Percentiles rank a stretch among this genome's conserved stretches.
These are phyloP conservation scores for Corydoras sp. DNA, from an alignment of 2,113 vertebrate genomes.

Conservation along the genomic window DNA sequence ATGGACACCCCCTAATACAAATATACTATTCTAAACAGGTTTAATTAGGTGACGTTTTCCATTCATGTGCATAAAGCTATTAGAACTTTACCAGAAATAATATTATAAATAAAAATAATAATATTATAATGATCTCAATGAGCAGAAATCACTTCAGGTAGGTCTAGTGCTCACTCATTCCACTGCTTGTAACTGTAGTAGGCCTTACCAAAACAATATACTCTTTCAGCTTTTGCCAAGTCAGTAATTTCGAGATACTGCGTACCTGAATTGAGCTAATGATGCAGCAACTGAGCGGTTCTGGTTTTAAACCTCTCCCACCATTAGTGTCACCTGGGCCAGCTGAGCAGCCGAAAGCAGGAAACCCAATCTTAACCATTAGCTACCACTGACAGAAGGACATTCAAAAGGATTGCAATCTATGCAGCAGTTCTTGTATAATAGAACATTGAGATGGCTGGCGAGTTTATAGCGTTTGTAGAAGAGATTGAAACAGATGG, in stretches of 20 bases:
- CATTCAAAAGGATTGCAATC: slow-evolving; percentile 37
- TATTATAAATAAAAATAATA: not conserved
- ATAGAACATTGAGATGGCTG: slow-evolving; percentile 5
- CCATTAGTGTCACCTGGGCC: slow-evolving; percentile 45
- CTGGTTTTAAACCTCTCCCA: slow-evolving; percentile 41
- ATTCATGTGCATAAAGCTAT: slow-evolving; percentile 8
- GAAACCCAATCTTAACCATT: slow-evolving; percentile 45
- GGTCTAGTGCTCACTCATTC: slow-evolving; percentile 22
- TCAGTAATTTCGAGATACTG: slow-evolving; percentile 47
- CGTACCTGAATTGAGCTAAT: slow-evolving; percentile 35
- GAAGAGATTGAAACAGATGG: too few species aligned
- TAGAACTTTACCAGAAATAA: slow-evolving; percentile 2
- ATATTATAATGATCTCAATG: slow-evolving; percentile 18
- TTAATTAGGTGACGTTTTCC: too few species aligned
- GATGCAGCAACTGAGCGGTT: slow-evolving; percentile 40
- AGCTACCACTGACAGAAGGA: slow-evolving; percentile 31
- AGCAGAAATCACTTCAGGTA: slow-evolving; percentile 36
- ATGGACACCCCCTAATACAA: too few species aligned
- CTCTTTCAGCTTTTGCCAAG: slow-evolving; percentile 50
- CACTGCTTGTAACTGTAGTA: slow-evolving; percentile 35
- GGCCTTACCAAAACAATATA: slow-evolving; percentile 46
- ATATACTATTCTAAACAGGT: too few species aligned
- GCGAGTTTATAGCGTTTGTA: too few species aligned
- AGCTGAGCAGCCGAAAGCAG: slow-evolving; percentile 23
- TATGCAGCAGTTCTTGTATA: slow-evolving; percentile 25